A percentile compares a stretch with the other conserved stretches of the same genome.
Evolutionary conservation across 2,888 invertebrate genomes (phyloP).

Genomic region (Tethea ocularis): DNA sequence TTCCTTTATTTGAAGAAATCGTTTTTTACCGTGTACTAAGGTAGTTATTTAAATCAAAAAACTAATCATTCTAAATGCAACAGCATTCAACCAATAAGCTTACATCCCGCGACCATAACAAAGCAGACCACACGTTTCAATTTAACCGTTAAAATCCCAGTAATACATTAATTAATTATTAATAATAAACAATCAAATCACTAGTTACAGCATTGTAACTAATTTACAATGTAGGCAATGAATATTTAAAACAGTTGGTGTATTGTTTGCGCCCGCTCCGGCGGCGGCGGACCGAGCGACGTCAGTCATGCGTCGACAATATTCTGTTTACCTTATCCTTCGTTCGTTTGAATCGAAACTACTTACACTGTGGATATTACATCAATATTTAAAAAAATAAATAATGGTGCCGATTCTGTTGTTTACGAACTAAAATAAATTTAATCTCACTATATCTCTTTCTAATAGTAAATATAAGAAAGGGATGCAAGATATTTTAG

Average conservation of each 20-base stretch:
- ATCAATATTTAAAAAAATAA: too few species aligned
- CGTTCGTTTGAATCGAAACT: conserved; percentile 13
- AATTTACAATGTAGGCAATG: not conserved
- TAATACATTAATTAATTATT: conserved; percentile 2
- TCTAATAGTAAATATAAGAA: too few species aligned
- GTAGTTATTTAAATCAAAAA: too few species aligned
- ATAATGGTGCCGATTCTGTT: too few species aligned
- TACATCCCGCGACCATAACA: not conserved
- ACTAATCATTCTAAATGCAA: too few species aligned
- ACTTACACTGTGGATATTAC: conserved; percentile 28
- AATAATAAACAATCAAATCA: not conserved
- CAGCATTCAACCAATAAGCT: not conserved
- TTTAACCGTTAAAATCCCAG: not conserved
- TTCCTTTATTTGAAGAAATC: too few species aligned
- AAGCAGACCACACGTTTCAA: not conserved
- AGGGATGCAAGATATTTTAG: too few species aligned
- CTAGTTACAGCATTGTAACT: conserved; percentile 1
- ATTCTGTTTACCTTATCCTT: conserved; percentile 39
- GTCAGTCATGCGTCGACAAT: conserved; percentile 45
- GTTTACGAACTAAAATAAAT: too few species aligned
- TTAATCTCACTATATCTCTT: too few species aligned
- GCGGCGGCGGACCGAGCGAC: not conserved
- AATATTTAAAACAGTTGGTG: conserved; percentile 11
- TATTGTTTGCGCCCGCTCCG: conserved; percentile 4
- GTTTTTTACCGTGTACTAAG: too few species aligned